Conservation (phyloP, 1,140 invertebrate genomes). For the Acarapis woodi region DNA sequence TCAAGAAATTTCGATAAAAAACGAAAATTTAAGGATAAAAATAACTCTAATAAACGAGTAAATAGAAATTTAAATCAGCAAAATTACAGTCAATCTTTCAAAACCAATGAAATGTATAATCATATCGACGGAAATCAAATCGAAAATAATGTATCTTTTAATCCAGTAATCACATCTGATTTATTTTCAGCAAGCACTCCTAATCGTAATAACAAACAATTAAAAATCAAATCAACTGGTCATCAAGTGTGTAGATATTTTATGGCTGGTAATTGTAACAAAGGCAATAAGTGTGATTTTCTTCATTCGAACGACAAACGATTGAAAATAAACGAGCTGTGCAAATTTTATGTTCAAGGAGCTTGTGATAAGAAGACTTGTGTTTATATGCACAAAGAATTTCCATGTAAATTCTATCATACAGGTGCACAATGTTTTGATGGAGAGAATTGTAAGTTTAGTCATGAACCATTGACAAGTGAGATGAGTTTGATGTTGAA, state of each 20-base stretch:
- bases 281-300: slow-evolving; percentile 47
- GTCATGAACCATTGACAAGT: slow-evolving; percentile 52
- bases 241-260: slow-evolving; percentile 58
- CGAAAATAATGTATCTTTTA: too few species aligned
- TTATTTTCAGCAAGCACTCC: too few species aligned
- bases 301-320: slow-evolving; percentile 56
- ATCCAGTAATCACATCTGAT: too few species aligned
- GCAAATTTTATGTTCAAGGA: slow-evolving; percentile 86
- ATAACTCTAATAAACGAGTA: too few species aligned
- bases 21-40: too few species aligned
- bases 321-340: slow-evolving; percentile 50
- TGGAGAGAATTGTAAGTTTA: slow-evolving; percentile 63
- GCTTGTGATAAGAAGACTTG: slow-evolving; percentile 88
- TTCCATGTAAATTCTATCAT: slow-evolving; percentile 90
- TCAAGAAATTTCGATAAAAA: too few species aligned
- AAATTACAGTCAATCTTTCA: too few species aligned
- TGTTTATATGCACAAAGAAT: slow-evolving; percentile 84
- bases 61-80: too few species aligned
- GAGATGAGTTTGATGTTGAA: slow-evolving; percentile 32
- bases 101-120: too few species aligned
- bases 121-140: too few species aligned
- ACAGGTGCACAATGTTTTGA: slow-evolving; percentile 52
- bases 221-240: too few species aligned
- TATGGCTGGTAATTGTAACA: slow-evolving; percentile 60
- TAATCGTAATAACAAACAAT: too few species aligned